Percentiles rank a stretch among this genome's conserved stretches.
Evolutionary conservation across 2,888 invertebrate genomes (phyloP).

Genomic region (Scaptomyza flava): DNA sequence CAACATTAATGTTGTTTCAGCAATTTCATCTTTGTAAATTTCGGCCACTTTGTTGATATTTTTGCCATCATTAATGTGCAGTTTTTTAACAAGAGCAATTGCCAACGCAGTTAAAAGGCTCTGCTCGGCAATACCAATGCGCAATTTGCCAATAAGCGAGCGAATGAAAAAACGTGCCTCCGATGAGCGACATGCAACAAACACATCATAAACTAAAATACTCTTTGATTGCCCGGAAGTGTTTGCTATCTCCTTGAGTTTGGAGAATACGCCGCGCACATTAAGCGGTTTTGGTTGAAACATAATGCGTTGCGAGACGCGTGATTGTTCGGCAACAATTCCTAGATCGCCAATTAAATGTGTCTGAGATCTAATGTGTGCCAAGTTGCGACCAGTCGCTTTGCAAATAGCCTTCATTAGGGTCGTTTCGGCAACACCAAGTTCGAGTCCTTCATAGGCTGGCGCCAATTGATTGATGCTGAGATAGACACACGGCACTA

Average conservation of each 20-base stretch:
- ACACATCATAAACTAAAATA: slow-evolving; percentile 94
- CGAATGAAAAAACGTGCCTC: slow-evolving; percentile 96
- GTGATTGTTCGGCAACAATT: slow-evolving; percentile 93
- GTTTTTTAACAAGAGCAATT: slow-evolving; percentile 89
- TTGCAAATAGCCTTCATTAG: slow-evolving; percentile 97
- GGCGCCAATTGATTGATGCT: slow-evolving; percentile 98
- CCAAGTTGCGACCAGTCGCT: slow-evolving; percentile 93
- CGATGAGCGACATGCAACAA: slow-evolving; percentile 94
- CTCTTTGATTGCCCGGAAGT: slow-evolving; percentile 95
- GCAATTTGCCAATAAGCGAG: slow-evolving; percentile 95
- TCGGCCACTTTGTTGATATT: slow-evolving; percentile 86
- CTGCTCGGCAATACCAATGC: slow-evolving; percentile 98
- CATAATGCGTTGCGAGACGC: slow-evolving; percentile 94
- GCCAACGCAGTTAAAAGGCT: slow-evolving; percentile 96
- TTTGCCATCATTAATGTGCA: slow-evolving; percentile 81
- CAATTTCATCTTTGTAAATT: slow-evolving; percentile 85
- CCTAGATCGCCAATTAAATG: slow-evolving; percentile 93
- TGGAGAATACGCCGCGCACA: slow-evolving; percentile 90
- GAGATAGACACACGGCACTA: slow-evolving; percentile 95
- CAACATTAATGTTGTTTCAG: slow-evolving; percentile 90
- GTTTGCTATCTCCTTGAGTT: slow-evolving; percentile 93
- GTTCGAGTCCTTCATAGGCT: slow-evolving; percentile 96
- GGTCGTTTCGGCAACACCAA: slow-evolving; percentile 97
- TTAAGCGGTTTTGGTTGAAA: slow-evolving; percentile 92
- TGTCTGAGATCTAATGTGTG: slow-evolving; percentile 90